Evolutionary conservation across 2,113 vertebrate genomes (phyloP), one percentile per base, ranked within the genome.

Genomic region (Chionodraco myersi): DNA sequence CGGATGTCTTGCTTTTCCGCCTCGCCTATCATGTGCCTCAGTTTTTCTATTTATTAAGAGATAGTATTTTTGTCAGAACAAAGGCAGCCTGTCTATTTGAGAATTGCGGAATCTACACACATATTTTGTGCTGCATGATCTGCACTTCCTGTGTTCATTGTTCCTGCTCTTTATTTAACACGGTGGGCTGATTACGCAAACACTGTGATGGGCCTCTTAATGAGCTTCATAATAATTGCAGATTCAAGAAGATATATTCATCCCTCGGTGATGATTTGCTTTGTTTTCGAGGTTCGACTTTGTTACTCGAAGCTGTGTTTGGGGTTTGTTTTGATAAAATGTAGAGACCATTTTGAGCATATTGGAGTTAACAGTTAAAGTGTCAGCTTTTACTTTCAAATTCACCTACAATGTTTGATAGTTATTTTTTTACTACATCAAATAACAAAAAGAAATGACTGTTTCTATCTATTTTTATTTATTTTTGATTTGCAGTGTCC

Each of bases 401-500:
- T 47, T 26, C 26, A 26, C 13, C 56, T 16, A 47, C 21, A 34
- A n/a, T 34, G 9, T 60, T 18, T 2, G 21, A 16, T 23, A 45
- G 49, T 36, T 5, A 5, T 56, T 6, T 41, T 30, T 41, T 41
- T 41, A 8, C 36, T 41, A 41, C 6, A 41, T 41, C 36, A 41
- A 41, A 41, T 41, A 7, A 41, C 7, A 41, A 41, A 41, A 41
- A 41, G 1, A 41, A 41, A 41, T 52, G 30, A 30, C 30, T 30
- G 30, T 30, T 30, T 30, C 3, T 30, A 0, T 30, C 30, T 30
- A 30, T 30, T 30, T 30, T 4, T 30, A 30, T 30, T 30, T 30
- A 3, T 30, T 30, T 49, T 79, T 60, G 71, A 0, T 47, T 30
- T 72, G 6, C 91, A 99, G 98, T 99, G 91, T 99, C 98, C 89